Percentiles rank a stretch among this genome's conserved stretches.
Conservation (phyloP, 2,113 vertebrate species). For the Onychostruthus taczanowskii region DNA sequence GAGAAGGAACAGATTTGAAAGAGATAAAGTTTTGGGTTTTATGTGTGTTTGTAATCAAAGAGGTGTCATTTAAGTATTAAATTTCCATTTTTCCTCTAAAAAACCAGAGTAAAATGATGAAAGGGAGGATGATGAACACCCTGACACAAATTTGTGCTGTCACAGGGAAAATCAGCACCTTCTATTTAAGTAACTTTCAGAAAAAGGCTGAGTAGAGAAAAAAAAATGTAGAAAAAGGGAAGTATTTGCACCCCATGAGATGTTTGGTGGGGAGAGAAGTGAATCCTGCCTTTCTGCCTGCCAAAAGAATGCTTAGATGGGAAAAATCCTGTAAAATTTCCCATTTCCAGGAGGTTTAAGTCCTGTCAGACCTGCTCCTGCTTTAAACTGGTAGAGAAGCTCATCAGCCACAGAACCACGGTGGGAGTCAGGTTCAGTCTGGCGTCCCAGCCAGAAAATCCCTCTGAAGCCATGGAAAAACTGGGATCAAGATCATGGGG, state of each 20-base stretch:
- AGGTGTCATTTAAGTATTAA: neutral
- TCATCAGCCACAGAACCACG: accelerated
- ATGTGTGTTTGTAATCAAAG: neutral
- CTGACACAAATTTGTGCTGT: neutral
- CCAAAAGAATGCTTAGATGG: neutral
- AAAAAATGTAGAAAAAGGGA: accelerated
- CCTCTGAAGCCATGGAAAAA: neutral
- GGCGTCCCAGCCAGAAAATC: neutral
- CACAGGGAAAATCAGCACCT: neutral
- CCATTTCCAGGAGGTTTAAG: neutral
- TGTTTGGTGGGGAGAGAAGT: neutral
- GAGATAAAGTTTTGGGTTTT: neutral
- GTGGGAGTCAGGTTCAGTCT: neutral
- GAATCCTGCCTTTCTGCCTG: neutral
- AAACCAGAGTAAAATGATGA: neutral
- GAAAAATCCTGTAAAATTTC: neutral
- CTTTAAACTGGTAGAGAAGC: neutral
- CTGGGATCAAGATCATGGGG: neutral
- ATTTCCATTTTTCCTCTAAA: neutral
- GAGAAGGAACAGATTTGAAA: neutral
- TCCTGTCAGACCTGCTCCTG: neutral
- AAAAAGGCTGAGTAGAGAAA: neutral
- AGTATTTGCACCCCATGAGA: neutral
- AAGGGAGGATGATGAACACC: neutral
- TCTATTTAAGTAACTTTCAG: neutral